These are phyloP conservation scores for Drosophila biarmipes DNA, from an alignment of 1,140 invertebrate species.

Conservation along the genomic window DNA sequence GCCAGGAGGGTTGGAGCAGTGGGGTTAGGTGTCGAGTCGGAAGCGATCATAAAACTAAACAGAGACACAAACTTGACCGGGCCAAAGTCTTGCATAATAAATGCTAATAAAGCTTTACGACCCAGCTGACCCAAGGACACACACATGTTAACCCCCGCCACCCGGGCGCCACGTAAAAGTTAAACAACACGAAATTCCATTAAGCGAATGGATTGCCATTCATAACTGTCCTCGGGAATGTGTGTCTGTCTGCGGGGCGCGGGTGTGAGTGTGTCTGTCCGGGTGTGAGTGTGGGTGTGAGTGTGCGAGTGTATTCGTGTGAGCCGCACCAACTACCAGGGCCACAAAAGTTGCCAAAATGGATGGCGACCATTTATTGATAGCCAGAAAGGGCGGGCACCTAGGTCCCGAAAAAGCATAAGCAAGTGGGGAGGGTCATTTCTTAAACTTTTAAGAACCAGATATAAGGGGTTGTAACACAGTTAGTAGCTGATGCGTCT, in stretches of 20 bases:
- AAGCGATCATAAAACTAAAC: conserved; percentile 66
- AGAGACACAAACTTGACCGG: conserved; percentile 44
- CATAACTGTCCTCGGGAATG: conserved; percentile 70
- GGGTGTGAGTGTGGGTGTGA: conserved; percentile 2
- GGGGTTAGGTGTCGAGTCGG: conserved; percentile 53
- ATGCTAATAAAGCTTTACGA: conserved; percentile 81
- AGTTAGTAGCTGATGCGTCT: no score
- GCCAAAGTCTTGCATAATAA: conserved; percentile 72
- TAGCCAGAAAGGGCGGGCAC: conserved; percentile 4
- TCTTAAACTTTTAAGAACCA: background rate
- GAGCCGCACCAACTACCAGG: conserved; percentile 27
- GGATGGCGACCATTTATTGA: conserved; percentile 43
- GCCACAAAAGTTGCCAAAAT: conserved; percentile 40
- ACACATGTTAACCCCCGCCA: conserved; percentile 3
- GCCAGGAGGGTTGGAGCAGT: background rate
- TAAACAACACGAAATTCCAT: conserved; percentile 81
- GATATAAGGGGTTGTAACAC: no score
- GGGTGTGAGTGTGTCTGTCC: conserved; percentile 1
- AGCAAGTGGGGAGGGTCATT: background rate
- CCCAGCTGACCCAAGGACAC: conserved; percentile 33
- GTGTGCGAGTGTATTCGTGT: conserved; percentile 10
- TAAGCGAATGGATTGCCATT: conserved; percentile 81
- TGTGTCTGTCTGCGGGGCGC: conserved; percentile 11
- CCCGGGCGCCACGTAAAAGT: conserved; percentile 54
- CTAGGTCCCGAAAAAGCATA: background rate